Percentiles rank a stretch among this genome's conserved stretches.
These are phyloP conservation scores for Geodia barretti DNA, from an alignment of 37 sponge, comb jelly and placozoan genomes.

Conservation along the genomic window DNA sequence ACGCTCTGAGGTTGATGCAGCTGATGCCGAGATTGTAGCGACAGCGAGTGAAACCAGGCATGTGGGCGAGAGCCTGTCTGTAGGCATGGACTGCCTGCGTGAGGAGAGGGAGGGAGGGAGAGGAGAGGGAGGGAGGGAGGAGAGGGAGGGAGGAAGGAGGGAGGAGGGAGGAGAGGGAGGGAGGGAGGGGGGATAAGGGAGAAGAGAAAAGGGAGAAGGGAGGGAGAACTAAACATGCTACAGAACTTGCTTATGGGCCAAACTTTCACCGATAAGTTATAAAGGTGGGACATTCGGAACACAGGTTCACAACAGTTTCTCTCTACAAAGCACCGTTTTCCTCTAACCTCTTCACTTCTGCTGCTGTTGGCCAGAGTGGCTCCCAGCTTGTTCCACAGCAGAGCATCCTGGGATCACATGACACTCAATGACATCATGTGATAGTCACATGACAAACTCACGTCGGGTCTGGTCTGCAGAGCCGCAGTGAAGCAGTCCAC, in stretches of 20 bases:
- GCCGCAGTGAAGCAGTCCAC: constrained; percentile 89
- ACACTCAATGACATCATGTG: constrained; percentile 14
- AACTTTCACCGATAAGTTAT: too few relatives aligned
- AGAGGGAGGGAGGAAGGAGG: neutral
- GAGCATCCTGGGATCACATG: constrained; percentile 59
- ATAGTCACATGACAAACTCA: constrained; percentile 7
- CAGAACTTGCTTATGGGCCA: too few relatives aligned
- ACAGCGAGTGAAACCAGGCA: constrained; percentile 88
- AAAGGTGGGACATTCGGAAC: too few relatives aligned
- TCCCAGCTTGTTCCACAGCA: constrained; percentile 97
- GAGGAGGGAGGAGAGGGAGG: neutral
- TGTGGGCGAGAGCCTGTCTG: constrained; percentile 73
- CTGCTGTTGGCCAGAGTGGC: constrained; percentile 93
- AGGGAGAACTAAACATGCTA: too few relatives aligned
- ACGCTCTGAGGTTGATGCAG: constrained; percentile 92
- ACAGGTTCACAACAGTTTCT: too few relatives aligned
- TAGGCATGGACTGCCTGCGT: constrained; percentile 85
- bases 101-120: neutral
- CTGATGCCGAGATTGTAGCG: constrained; percentile 96
- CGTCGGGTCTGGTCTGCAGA: constrained; percentile 60
- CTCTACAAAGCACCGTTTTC: neutral
- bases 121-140: neutral
- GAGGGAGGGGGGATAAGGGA: constrained; percentile 3
- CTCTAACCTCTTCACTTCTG: constrained; percentile 74
- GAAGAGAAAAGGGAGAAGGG: neutral